Percentiles rank a stretch among this genome's conserved stretches.
Conservation (phyloP, 2,113 vertebrate species). For the Scomber japonicus region DNA sequence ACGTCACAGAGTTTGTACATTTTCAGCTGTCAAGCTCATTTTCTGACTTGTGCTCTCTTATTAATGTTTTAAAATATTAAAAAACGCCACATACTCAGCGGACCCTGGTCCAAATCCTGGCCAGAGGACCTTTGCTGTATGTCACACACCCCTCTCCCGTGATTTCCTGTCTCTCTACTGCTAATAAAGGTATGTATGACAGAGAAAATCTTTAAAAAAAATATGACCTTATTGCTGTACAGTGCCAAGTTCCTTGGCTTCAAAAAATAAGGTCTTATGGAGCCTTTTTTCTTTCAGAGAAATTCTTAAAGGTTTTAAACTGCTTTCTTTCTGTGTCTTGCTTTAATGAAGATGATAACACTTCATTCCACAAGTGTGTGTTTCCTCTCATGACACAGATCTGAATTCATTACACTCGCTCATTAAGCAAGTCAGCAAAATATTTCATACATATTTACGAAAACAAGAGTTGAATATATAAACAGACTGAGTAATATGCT, state of each 20-base stretch:
- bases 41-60: too few species aligned
- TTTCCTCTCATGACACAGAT: constrained; percentile 3
- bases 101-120: too few species aligned
- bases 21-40: background rate
- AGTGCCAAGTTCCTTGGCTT: too few species aligned
- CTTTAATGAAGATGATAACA: constrained; percentile 32
- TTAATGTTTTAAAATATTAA: too few species aligned
- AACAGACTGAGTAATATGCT: background rate
- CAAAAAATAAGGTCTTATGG: background rate
- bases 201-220: too few species aligned
- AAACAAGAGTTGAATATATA: constrained; percentile 25
- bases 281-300: constrained; percentile 11
- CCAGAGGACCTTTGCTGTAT: too few species aligned
- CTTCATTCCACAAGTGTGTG: constrained; percentile 10
- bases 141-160: too few species aligned
- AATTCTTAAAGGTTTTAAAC: constrained; percentile 11
- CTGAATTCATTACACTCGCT: constrained; percentile 40
- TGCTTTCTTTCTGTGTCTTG: background rate
- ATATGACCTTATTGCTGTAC: too few species aligned
- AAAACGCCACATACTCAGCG: too few species aligned
- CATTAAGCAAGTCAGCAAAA: constrained; percentile 24
- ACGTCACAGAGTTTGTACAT: background rate
- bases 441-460: constrained; percentile 26
- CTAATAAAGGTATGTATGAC: too few species aligned
- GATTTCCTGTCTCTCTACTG: too few species aligned